Conservation (phyloP, 2,113 vertebrate genomes). For the Misgurnus anguillicaudatus region DNA sequence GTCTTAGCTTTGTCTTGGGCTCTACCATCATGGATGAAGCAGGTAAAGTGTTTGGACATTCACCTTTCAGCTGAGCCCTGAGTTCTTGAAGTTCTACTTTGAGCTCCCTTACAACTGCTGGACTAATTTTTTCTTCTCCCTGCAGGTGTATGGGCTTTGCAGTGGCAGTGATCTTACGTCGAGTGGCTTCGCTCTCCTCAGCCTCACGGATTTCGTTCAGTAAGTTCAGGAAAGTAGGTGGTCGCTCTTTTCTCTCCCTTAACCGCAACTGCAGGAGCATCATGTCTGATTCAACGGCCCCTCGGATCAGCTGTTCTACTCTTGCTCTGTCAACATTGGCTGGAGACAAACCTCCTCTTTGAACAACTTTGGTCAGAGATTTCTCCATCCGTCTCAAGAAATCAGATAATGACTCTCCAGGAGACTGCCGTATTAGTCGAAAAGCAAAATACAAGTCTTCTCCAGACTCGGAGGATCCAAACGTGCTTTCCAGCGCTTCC, state of each 20-base stretch:
- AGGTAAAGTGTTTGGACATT: too few species aligned
- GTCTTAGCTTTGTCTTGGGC: too few species aligned
- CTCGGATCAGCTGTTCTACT: slow-evolving; percentile 1
- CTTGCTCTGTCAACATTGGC: background rate
- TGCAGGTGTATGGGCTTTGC: too few species aligned
- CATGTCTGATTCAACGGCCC: background rate
- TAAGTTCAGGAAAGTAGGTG: background rate
- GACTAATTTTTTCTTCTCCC: too few species aligned
- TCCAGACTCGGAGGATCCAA: slow-evolving; percentile 29
- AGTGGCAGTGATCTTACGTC: too few species aligned
- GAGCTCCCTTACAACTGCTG: too few species aligned
- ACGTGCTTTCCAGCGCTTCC: too few species aligned
- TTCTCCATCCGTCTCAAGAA: slow-evolving; percentile 36
- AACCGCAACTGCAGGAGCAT: slow-evolving; percentile 2
- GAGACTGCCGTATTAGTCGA: background rate
- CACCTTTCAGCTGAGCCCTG: too few species aligned
- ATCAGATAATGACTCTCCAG: slow-evolving; percentile 2
- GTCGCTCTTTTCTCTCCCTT: background rate
- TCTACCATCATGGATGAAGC: too few species aligned
- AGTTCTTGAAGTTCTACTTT: too few species aligned
- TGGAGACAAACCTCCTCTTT: slow-evolving; percentile 11
- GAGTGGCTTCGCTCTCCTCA: too few species aligned
- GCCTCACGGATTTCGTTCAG: too few species aligned
- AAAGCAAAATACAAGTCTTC: slow-evolving; percentile 46
- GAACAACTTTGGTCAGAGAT: slow-evolving; percentile 17